Base-by-base conservation (phyloP, 1,140 invertebrate genomes). In the Aphelenchoides besseyi region DNA sequence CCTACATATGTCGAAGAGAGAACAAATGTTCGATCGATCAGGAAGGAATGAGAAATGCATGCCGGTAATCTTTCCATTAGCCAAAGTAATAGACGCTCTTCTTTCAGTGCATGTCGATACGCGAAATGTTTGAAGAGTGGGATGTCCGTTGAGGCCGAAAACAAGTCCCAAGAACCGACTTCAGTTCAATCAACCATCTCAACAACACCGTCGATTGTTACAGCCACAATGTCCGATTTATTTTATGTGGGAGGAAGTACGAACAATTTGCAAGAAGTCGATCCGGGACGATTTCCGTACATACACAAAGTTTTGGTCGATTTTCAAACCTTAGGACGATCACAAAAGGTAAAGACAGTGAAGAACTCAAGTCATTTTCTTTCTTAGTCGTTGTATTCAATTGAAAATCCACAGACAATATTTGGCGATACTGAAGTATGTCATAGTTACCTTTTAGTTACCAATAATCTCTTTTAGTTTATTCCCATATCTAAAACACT, bases 381-480 rank as follows among this genome's bases (percentile, higher is more conserved):
- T 23, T 12, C 23, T 48, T 48, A 48, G 18, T 59, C 55, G 55
- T 33, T 59, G 26, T 59, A 59, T 33, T 59, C 55, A 8, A 59
- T 59, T 33, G 55, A 59, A 33, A 59, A 59, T 33, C 55, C 55
- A 33, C 55, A 59, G 5, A 59, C 55, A 8, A 59, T 59, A 5
- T 59, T 59, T 33, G 55, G 5, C 5, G 55, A 59, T 23, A 59
- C 55, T 5, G 55, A 59, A 33, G 5, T 59, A 8, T 16, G 23
- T 8, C 55, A 12, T 48, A 23, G 12, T 48, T 48, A 16, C 41
- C 41, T 23, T 23, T 48, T 48, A 12, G 23, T 48, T 48, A n/a
- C n/a, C 41, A 48, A 12, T 48, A 12, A 12, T 48, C 41, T 48
- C 41, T 23, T 48, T 48, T 23, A 48, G 41, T 48, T 48, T 23